phyloP scores from a whole-genome alignment of 1,140 invertebrate genomes.

The Drosophila punjabiensis region DNA sequence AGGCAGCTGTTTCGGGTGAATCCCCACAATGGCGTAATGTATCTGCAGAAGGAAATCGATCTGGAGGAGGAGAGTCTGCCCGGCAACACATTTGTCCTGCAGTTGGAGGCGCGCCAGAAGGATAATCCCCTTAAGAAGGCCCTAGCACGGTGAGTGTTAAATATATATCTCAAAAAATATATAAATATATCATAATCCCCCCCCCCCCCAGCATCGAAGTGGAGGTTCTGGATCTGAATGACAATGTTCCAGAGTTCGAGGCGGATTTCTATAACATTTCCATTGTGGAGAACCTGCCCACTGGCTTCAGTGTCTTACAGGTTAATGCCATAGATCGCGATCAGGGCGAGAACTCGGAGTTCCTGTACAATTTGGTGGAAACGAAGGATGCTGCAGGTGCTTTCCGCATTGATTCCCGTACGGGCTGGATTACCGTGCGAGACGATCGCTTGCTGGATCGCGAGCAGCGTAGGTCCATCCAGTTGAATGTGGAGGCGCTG shows the following conservation, averaged over 20 bases:
- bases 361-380: conserved; percentile 90
- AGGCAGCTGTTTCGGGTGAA: conserved; percentile 90
- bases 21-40: conserved; percentile 90
- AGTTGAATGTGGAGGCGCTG: conserved; percentile 91
- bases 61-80: conserved; percentile 90
- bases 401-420: conserved; percentile 91
- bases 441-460: conserved; percentile 92
- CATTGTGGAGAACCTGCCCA: conserved; percentile 95
- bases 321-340: conserved; percentile 92
- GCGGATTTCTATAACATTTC: conserved; percentile 96
- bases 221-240: conserved; percentile 92
- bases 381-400: conserved; percentile 90
- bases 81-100: conserved; percentile 91
- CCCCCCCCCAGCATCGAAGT: conserved; percentile 88
- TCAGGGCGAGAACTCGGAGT: conserved; percentile 93
- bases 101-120: conserved; percentile 91
- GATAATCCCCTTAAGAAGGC: conserved; percentile 92
- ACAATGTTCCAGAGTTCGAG: conserved; percentile 94
- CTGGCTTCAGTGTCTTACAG: conserved; percentile 93
- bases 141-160: conserved; percentile 85
- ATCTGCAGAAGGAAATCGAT: conserved; percentile 92
- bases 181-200: neutral
- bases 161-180: neutral
- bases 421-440: conserved; percentile 94
- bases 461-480: conserved; percentile 89